Evolutionary conservation across 1,140 invertebrate genomes (phyloP), one percentile per base, ranked within the genome.

Genomic region (Tetramorium parvispinum): DNA sequence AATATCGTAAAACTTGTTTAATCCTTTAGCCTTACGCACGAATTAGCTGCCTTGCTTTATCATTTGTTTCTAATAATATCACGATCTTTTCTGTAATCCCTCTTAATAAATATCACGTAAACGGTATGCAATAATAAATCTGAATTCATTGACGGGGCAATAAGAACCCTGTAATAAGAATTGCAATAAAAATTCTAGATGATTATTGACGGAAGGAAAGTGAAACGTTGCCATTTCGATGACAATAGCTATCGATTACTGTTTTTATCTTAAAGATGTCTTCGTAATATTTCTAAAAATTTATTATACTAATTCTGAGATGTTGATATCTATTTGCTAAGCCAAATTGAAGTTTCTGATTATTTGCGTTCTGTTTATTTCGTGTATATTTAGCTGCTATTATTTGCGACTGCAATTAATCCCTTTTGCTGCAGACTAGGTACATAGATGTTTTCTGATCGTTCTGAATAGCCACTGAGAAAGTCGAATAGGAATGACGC

Each of bases 151-250:
- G 27, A 43, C 21, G 11, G 21, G 51, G 66, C 43, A 53, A 27
- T 73, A n/a, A 59, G 24, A 37, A 51, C 10, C 24, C 18, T 16
- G 11, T 4, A 32, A 32, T 4, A 32, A 32, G 32, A 32, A 32
- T 32, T 32, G 24, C 43, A 53, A 46, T 73, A 27, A 59, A 18
- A 37, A 51, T 13, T 40, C 18, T 16, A 11, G 13, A 27, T 78
- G 46, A 85, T 79, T 78, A 51, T 77, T 63, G 27, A 43, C 21
- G 11, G 21, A 79, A 78, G 21, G 10, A 78, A 78, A 78, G 46
- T 78, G 46, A 32, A 32, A 79, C 21, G 16, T 18, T 77, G 66
- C 78, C 51, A 13, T 78, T 40, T 57, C 13, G 1, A 55, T 21
- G 37, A 57, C 55, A 73, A 73, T 75, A 16, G 21, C 8, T 37